These are phyloP conservation scores for Therioaphis trifolii DNA, from an alignment of 2,888 invertebrate genomes.

Conservation along the genomic window DNA sequence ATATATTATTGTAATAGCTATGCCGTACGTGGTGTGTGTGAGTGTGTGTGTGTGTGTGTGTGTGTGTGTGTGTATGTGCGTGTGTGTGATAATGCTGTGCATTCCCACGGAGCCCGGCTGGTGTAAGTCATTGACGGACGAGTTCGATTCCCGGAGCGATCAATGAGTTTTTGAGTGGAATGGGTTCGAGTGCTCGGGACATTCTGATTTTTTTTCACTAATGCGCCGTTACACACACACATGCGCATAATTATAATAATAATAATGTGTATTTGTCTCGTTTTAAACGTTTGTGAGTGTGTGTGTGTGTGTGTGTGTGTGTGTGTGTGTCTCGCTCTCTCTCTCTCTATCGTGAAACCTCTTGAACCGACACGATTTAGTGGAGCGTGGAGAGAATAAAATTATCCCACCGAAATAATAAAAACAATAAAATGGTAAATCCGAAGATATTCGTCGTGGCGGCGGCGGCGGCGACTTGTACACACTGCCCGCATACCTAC, in stretches of 20 bases:
- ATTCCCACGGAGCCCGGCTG: constrained; percentile 52
- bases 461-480: too few species aligned
- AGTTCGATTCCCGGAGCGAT: constrained; percentile 59
- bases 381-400: constrained; percentile 60
- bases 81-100: constrained; percentile 25
- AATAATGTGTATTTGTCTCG: constrained; percentile 43
- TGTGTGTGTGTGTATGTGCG: not conserved
- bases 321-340: not conserved
- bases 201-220: constrained; percentile 41
- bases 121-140: constrained; percentile 60
- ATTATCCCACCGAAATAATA: constrained; percentile 57
- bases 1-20: not conserved
- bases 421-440: constrained; percentile 58
- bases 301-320: not conserved
- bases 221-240: constrained; percentile 41
- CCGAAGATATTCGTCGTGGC: not conserved
- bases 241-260: constrained; percentile 22
- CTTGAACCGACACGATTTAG: constrained; percentile 63
- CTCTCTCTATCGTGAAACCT: constrained; percentile 29
- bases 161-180: constrained; percentile 62
- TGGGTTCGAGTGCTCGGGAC: constrained; percentile 55
- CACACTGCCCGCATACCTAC: too few species aligned
- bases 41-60: too few species aligned
- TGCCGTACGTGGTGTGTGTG: too few species aligned
- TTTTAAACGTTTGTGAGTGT: constrained; percentile 45